These are phyloP conservation scores for Graphium colonna DNA, from an alignment of 2,888 invertebrate species.

Conservation along the genomic window DNA sequence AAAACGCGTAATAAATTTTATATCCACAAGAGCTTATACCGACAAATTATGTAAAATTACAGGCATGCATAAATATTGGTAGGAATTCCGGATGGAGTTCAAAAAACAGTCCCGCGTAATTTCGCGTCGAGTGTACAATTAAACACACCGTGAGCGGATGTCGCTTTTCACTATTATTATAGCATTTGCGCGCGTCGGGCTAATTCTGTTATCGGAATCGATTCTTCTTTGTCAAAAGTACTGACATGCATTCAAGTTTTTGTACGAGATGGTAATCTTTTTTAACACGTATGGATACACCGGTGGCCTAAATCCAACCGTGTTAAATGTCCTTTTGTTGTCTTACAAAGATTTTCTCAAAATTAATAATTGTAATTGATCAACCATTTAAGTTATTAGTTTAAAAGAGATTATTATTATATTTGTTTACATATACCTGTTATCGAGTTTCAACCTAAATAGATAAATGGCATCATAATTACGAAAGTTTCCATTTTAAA, in stretches of 20 bases:
- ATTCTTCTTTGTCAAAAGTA: slow-evolving; percentile 3
- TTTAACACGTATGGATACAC: no score
- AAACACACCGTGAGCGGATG: slow-evolving; percentile 6
- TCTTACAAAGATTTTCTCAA: no score
- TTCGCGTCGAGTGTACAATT: slow-evolving; percentile 9
- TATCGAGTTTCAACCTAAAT: no score
- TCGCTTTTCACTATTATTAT: slow-evolving; percentile 16
- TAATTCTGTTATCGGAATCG: slow-evolving; percentile 11
- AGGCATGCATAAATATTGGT: not conserved
- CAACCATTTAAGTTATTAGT: no score
- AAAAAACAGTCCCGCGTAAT: not conserved
- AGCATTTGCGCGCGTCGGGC: slow-evolving; percentile 2
- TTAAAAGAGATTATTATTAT: no score
- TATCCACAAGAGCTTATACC: not conserved
- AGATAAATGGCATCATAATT: no score
- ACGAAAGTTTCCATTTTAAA: no score
- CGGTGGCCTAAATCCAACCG: no score
- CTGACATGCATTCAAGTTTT: not conserved
- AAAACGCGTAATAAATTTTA: not conserved
- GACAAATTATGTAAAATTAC: not conserved
- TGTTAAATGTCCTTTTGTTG: no score
- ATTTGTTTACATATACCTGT: no score
- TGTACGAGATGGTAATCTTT: no score
- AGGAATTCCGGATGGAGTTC: not conserved
- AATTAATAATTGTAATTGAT: no score